Percentiles rank a stretch among this genome's conserved stretches.
Conservation (phyloP, 1,140 invertebrate genomes). For the Platyura marginata region DNA sequence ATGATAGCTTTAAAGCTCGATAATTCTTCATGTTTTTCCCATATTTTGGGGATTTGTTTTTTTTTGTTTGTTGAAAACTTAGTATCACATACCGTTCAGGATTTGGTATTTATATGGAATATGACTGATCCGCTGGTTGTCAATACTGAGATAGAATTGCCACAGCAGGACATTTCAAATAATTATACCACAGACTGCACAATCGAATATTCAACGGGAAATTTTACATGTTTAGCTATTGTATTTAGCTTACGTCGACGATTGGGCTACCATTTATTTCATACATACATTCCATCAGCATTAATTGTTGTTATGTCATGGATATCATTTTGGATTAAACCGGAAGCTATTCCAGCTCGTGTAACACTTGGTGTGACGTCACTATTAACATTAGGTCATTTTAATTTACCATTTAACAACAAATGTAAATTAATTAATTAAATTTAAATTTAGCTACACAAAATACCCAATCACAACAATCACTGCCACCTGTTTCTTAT, state of each 20-base stretch:
- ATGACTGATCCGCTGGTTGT: constrained; percentile 71
- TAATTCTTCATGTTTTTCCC: too few species aligned
- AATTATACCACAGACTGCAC: constrained; percentile 78
- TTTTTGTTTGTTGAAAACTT: constrained; percentile 1
- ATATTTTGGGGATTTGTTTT: too few species aligned
- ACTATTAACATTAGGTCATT: constrained; percentile 52
- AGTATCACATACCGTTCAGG: constrained; percentile 73
- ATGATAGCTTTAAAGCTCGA: not conserved
- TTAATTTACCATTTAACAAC: constrained; percentile 3
- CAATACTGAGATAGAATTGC: constrained; percentile 69
- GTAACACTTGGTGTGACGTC: constrained; percentile 51
- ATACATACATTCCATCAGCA: constrained; percentile 79
- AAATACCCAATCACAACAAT: constrained; percentile 78
- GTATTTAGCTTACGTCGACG: constrained; percentile 65
- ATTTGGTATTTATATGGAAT: constrained; percentile 75
- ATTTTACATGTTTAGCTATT: constrained; percentile 73
- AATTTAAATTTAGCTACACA: constrained; percentile 48
- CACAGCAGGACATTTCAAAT: constrained; percentile 69
- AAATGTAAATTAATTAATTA: not conserved
- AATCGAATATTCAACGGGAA: constrained; percentile 62
- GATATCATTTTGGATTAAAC: constrained; percentile 89
- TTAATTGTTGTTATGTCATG: constrained; percentile 84
- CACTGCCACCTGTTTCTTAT: constrained; percentile 75
- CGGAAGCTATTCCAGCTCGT: constrained; percentile 57
- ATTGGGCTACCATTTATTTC: constrained; percentile 76